phyloP scores from a whole-genome alignment of 2,888 invertebrate genomes.

The Rhogogaster chlorosoma region DNA sequence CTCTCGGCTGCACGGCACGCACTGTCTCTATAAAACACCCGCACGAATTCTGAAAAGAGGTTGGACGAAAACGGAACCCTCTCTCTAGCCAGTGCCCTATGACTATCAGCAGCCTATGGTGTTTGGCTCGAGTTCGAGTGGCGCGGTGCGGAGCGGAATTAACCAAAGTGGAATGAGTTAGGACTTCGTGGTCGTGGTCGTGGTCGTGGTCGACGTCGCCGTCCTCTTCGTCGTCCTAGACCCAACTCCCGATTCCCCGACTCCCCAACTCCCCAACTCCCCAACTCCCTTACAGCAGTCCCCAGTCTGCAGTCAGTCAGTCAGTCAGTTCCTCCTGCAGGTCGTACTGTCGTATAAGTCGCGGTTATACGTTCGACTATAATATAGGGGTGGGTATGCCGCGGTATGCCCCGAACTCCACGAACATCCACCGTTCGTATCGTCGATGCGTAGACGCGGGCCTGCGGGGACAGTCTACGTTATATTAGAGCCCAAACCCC shows the following conservation, averaged over 20 bases:
- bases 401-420: constrained; percentile 15
- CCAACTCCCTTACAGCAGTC: neutral
- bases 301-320: constrained; percentile 9
- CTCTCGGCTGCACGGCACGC: constrained; percentile 57
- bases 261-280: neutral
- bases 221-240: constrained; percentile 50
- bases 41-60: constrained; percentile 65
- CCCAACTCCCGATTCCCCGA: neutral
- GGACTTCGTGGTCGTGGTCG: constrained; percentile 38
- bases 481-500: constrained; percentile 54
- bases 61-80: constrained; percentile 62
- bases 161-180: constrained; percentile 54
- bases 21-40: constrained; percentile 58
- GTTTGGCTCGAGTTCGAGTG: constrained; percentile 46
- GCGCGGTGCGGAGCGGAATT: constrained; percentile 53
- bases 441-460: constrained; percentile 10
- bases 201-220: constrained; percentile 52
- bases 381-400: constrained; percentile 25
- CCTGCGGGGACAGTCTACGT: constrained; percentile 19
- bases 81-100: constrained; percentile 53
- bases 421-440: neutral
- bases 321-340: constrained; percentile 15
- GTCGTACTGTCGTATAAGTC: constrained; percentile 20
- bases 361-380: constrained; percentile 9
- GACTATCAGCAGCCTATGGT: constrained; percentile 46